phyloP scores from a whole-genome alignment of 1,140 invertebrate genomes.

The Sminthurides bifidus region DNA sequence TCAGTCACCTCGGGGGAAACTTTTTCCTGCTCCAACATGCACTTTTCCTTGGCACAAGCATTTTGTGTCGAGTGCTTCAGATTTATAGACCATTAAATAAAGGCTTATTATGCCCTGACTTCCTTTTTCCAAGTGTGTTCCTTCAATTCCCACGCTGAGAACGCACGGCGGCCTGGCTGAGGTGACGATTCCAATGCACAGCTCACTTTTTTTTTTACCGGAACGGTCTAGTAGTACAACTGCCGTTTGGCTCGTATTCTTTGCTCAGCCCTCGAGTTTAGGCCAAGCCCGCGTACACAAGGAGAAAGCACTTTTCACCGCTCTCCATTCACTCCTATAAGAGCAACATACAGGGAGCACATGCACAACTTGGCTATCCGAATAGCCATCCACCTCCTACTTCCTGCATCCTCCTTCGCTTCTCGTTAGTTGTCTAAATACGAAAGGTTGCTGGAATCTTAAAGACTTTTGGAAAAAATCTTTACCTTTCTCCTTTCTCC shows the following conservation, averaged over 20 bases:
- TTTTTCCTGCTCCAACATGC: constrained; percentile 29
- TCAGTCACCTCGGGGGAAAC: no score
- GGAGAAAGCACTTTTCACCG: no score
- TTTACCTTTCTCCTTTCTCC: no score
- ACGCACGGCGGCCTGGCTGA: background rate
- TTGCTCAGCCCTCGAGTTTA: background rate
- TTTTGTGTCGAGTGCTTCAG: constrained; percentile 32
- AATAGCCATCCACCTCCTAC: no score
- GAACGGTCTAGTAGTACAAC: background rate
- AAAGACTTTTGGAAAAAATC: no score
- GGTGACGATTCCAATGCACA: constrained; percentile 9
- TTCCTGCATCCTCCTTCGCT: no score
- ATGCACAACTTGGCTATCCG: no score
- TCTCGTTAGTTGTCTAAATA: no score
- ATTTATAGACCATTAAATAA: constrained; percentile 34
- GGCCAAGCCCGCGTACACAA: background rate
- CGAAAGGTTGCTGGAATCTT: no score
- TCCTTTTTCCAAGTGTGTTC: constrained; percentile 24
- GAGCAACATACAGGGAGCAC: no score
- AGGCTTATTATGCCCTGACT: constrained; percentile 32
- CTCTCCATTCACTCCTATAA: no score
- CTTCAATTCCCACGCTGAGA: constrained; percentile 6
- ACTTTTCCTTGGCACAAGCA: constrained; percentile 30
- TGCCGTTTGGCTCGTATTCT: background rate
- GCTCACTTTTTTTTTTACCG: background rate